Conservation (phyloP, 1,140 invertebrate genomes). For the Microplitis demolitor region DNA sequence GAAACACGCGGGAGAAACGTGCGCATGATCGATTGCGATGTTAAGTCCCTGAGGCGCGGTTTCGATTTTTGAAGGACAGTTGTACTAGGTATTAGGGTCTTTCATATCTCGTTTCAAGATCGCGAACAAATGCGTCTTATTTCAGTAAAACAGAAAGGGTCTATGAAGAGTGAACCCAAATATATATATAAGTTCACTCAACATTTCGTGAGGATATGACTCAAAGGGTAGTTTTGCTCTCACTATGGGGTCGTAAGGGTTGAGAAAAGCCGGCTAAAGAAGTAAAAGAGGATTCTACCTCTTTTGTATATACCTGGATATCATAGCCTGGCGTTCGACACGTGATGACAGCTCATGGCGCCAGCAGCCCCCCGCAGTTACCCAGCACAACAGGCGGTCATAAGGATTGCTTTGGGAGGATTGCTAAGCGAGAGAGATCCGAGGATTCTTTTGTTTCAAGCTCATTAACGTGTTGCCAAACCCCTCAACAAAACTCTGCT, state of each 20-base stretch:
- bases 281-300: not conserved
- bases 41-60: not conserved
- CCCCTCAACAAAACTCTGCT: slow-evolving; percentile 28
- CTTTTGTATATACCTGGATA: slow-evolving; percentile 41
- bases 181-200: not conserved
- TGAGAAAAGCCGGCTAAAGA: slow-evolving; percentile 5
- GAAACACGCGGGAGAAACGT: not conserved
- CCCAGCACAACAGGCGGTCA: slow-evolving; percentile 45
- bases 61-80: not conserved
- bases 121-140: not conserved
- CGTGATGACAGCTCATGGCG: slow-evolving; percentile 62
- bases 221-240: slow-evolving; percentile 23
- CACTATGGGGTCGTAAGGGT: slow-evolving; percentile 18
- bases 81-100: not conserved
- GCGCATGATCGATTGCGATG: not conserved
- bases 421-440: not conserved
- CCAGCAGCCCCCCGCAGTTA: slow-evolving; percentile 57
- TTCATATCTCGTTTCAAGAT: not conserved
- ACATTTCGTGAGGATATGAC: not conserved
- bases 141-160: not conserved
- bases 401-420: not conserved
- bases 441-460: slow-evolving; percentile 59
- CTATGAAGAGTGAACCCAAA: not conserved
- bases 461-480: slow-evolving; percentile 60
- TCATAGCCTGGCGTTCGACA: slow-evolving; percentile 46